Percentiles rank a stretch among this genome's conserved stretches.
phyloP scores from a whole-genome alignment of 2,113 vertebrate species.

The Anas platyrhynchos region DNA sequence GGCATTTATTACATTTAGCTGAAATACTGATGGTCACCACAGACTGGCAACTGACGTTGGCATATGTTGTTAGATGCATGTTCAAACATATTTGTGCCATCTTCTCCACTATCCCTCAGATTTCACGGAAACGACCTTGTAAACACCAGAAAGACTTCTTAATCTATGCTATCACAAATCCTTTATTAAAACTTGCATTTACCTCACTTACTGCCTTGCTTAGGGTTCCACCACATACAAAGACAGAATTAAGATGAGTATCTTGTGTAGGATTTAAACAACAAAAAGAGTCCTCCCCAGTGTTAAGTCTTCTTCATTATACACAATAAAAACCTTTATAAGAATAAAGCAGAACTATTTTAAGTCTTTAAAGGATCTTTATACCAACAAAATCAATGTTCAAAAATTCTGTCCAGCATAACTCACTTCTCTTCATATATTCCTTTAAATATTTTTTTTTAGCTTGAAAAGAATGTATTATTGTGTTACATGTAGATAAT shows the following conservation, averaged over 20 bases:
- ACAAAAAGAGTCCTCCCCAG: no score
- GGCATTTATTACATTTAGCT: background rate
- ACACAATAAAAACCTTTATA: background rate
- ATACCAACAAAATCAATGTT: background rate
- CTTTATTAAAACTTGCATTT: background rate
- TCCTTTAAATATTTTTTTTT: background rate
- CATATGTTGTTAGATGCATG: rapidly evolving
- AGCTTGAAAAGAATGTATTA: background rate
- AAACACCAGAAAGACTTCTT: background rate
- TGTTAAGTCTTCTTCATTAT: background rate
- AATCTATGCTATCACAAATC: background rate
- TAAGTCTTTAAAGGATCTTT: background rate
- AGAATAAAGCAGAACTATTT: background rate
- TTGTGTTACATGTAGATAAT: background rate
- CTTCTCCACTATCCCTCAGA: background rate
- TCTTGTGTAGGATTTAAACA: background rate
- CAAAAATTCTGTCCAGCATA: background rate
- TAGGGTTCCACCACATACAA: background rate
- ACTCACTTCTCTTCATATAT: background rate
- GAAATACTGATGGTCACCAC: background rate
- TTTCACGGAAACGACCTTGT: background rate
- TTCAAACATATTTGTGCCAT: background rate
- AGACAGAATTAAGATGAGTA: background rate
- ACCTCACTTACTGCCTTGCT: background rate
- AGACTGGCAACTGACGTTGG: background rate